Conservation (phyloP, 2,888 invertebrate species). For the Allacma fusca region DNA sequence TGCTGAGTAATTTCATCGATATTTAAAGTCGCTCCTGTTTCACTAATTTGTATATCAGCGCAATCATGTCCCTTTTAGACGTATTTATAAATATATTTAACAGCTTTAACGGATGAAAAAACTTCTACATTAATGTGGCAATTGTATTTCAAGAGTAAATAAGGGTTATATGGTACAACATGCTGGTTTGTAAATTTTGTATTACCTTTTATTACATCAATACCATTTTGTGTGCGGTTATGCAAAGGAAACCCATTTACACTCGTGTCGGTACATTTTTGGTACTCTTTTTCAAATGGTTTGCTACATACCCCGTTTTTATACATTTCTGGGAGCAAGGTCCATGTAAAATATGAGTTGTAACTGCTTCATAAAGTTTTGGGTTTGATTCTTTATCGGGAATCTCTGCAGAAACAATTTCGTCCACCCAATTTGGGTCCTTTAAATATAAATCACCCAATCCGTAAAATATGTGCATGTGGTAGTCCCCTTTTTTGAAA, state of each 20-base stretch:
- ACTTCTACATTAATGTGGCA: conserved; percentile 64
- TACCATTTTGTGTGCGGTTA: neutral
- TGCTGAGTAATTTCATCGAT: too few relatives aligned
- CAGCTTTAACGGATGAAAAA: conserved; percentile 48
- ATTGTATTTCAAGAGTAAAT: conserved; percentile 62
- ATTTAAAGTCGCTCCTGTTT: too few relatives aligned
- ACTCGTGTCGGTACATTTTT: conserved; percentile 59
- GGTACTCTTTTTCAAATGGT: conserved; percentile 60
- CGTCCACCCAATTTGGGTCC: conserved; percentile 48
- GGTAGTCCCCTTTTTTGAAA: conserved; percentile 59
- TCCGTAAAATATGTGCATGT: neutral
- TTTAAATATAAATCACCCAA: neutral
- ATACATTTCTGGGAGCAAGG: conserved; percentile 49
- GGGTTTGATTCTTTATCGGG: conserved; percentile 54
- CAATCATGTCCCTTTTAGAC: conserved; percentile 59
- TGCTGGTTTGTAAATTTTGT: neutral
- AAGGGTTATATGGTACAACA: conserved; percentile 63
- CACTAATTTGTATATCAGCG: too few relatives aligned
- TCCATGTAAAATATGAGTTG: conserved; percentile 59
- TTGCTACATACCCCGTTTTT: conserved; percentile 57
- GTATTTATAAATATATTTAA: conserved; percentile 61
- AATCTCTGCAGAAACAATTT: conserved; percentile 59
- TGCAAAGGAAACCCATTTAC: conserved; percentile 63
- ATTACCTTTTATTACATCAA: neutral
- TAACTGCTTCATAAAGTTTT: conserved; percentile 48